A percentile compares a stretch with the other conserved stretches of the same genome.
Conservation (phyloP, 2,888 invertebrate genomes). For the Therioaphis trifolii region DNA sequence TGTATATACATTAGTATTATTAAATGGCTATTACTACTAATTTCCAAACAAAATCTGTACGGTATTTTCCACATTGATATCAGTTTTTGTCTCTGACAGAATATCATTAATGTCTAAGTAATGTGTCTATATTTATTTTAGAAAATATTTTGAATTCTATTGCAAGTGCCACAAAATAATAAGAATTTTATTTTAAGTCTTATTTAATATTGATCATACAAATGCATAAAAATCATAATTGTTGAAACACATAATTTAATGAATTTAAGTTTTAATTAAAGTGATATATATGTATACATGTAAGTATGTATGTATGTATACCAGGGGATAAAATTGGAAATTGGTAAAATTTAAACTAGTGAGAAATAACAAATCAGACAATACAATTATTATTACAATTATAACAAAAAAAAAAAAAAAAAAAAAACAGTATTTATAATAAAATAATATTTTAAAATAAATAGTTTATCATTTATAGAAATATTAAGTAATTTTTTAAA, state of each 20-base stretch:
- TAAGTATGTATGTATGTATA: not conserved
- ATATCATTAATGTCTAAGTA: not conserved
- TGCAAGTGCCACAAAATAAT: not conserved
- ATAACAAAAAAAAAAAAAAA: too few relatives aligned
- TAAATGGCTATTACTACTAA: not conserved
- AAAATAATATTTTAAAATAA: not conserved
- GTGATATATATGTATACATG: not conserved
- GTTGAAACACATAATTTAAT: not conserved
- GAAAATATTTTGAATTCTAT: not conserved
- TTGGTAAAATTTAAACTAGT: not conserved
- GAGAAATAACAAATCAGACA: not conserved
- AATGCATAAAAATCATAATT: not conserved
- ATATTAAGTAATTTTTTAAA: too few relatives aligned
- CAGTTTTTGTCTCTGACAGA: not conserved
- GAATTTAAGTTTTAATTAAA: too few relatives aligned
- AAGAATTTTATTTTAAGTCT: not conserved
- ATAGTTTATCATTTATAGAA: too few relatives aligned
- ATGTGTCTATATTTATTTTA: not conserved
- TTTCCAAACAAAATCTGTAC: conserved; percentile 25
- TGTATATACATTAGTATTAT: not conserved
- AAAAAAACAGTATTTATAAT: too few relatives aligned
- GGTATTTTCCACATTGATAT: conserved; percentile 38
- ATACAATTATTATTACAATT: not conserved
- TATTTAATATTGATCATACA: not conserved
- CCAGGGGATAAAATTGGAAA: not conserved